Evolutionary conservation across 2,888 invertebrate species (phyloP), one percentile per base, ranked within the genome.

Genomic region (Trachelus troglodyta): DNA sequence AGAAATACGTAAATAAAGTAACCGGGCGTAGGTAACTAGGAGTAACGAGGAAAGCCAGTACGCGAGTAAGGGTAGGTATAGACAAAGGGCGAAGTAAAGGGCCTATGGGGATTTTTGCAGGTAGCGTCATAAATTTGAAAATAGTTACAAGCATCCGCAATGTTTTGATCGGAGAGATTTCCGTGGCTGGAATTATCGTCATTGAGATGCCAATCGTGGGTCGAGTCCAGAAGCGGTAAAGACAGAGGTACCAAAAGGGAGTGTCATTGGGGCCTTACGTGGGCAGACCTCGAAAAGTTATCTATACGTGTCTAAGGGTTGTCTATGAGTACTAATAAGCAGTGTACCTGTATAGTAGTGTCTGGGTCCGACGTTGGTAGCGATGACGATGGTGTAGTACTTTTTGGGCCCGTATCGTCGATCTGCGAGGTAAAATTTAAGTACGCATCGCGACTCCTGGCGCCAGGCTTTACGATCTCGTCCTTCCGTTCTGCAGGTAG

Each of bases 401-500:
- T 56, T 56, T 56, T 56, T 40, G 40, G 56, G 56, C 15, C 40
- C 15, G 23, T 56, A 56, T 56, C 56, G 73, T 23, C 79, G 35
- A 75, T 73, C 56, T 76, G 56, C 23, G 78, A 79, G 35, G 76
- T 81, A 78, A 81, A 82, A 71, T 78, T 82, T 82, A 81, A 82
- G 79, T 80, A 81, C 80, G 78, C 79, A 69, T 84, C 85, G 81
- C 81, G 80, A 77, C 77, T 77, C 75, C 81, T 84, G 85, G 85
- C 85, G 84, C 84, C 85, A 85, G 79, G 81, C 81, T 85, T 85
- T 85, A 85, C 79, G 84, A 85, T 79, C 77, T 73, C 77, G 78
- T 73, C 77, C 75, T 80, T 34, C 56, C 23, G 68, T 35, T 74
- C 69, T 56, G 78, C 84, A 84, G 84, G 84, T 84, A 84, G 84